Evolutionary conservation across 2,113 vertebrate genomes (phyloP).

Genomic region (Mobula hypostoma): DNA sequence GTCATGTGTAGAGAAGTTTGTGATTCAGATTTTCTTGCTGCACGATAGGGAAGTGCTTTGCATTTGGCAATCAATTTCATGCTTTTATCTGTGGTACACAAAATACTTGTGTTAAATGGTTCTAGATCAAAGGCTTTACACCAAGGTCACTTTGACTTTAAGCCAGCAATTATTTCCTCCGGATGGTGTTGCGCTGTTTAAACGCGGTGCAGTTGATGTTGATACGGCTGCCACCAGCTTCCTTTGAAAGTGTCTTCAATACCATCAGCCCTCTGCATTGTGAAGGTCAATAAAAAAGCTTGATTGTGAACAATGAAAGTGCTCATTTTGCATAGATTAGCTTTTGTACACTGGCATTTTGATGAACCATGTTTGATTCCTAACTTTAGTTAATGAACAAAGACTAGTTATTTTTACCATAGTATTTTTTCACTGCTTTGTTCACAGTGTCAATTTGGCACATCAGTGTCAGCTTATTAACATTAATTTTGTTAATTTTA

Average conservation of each 20-base stretch:
- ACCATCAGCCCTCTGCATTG: background rate
- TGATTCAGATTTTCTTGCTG: no score
- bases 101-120: no score
- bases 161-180: slow-evolving; percentile 12
- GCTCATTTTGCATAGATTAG: background rate
- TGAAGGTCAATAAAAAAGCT: background rate
- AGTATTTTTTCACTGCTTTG: background rate
- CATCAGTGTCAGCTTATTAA: background rate
- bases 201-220: background rate
- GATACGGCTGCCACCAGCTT: background rate
- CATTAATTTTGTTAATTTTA: background rate
- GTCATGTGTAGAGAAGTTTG: no score
- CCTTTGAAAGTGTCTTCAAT: background rate
- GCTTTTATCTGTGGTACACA: no score
- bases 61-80: no score
- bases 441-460: background rate
- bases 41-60: no score
- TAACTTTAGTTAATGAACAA: background rate
- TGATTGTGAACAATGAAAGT: background rate
- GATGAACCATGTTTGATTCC: background rate
- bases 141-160: slow-evolving; percentile 13
- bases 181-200: background rate
- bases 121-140: background rate
- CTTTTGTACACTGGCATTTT: background rate
- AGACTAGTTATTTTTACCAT: background rate